Percentiles rank a stretch among this genome's conserved stretches.
phyloP scores from a whole-genome alignment of 2,113 vertebrate species.

The Rhizomys pruinosus region DNA sequence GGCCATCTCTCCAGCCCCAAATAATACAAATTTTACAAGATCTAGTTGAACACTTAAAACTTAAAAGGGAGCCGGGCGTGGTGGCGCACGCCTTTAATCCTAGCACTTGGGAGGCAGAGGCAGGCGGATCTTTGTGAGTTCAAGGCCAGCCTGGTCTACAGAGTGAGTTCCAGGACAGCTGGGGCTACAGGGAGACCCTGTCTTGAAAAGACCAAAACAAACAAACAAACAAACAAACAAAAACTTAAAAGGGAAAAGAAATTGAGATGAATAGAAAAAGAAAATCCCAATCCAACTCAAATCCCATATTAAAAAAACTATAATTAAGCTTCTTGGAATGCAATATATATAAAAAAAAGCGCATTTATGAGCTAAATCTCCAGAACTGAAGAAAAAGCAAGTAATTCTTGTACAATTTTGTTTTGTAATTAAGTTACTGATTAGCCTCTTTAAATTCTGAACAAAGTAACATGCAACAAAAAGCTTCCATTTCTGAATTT shows the following conservation, averaged over 20 bases:
- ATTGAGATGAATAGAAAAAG: background rate
- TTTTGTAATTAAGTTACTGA: conserved; percentile 56
- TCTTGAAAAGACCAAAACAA: background rate
- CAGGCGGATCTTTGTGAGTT: too few species aligned
- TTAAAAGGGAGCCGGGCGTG: background rate
- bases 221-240: too few species aligned
- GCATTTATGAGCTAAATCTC: background rate
- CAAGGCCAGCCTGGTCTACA: too few species aligned
- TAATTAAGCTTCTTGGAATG: background rate
- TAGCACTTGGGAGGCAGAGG: too few species aligned
- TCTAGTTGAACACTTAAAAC: conserved; percentile 34
- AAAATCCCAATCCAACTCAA: conserved; percentile 43
- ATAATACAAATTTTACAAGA: conserved; percentile 27
- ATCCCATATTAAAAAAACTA: background rate
- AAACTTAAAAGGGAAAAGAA: background rate
- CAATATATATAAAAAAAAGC: conserved; percentile 8
- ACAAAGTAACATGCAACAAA: background rate
- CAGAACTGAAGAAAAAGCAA: conserved; percentile 49
- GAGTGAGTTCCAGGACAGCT: too few species aligned
- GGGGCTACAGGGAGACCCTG: too few species aligned
- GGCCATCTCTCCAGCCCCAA: too few species aligned
- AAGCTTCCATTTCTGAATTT: conserved; percentile 18
- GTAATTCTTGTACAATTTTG: conserved; percentile 6
- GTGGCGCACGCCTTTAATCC: too few species aligned
- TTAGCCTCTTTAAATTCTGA: background rate